Evolutionary conservation across 2,888 invertebrate genomes (phyloP).

Genomic region (Spodoptera exigua): DNA sequence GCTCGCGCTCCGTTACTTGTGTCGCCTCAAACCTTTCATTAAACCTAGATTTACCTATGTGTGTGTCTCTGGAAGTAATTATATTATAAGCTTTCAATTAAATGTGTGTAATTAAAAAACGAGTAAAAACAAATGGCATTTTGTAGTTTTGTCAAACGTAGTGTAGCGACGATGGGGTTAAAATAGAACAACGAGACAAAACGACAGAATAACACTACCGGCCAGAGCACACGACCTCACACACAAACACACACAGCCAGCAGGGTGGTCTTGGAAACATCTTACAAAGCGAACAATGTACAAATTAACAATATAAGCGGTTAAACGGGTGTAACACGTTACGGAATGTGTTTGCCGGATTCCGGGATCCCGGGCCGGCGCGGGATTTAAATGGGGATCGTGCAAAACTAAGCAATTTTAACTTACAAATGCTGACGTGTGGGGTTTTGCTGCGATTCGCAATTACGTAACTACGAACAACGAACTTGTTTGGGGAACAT

Average conservation of each 20-base stretch:
- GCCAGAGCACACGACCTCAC: too few species aligned
- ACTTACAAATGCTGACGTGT: conserved; percentile 31
- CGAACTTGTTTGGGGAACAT: conserved; percentile 14
- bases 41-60: neutral
- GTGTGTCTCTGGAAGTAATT: too few species aligned
- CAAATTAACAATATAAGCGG: conserved; percentile 52
- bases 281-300: conserved; percentile 44
- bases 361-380: conserved; percentile 14
- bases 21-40: neutral
- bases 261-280: conserved; percentile 32
- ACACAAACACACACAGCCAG: conserved; percentile 19
- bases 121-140: too few species aligned
- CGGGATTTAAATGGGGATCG: conserved; percentile 36
- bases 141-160: too few species aligned
- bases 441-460: conserved; percentile 15
- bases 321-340: conserved; percentile 38
- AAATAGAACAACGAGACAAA: too few species aligned
- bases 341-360: conserved; percentile 45
- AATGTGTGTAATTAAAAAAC: neutral
- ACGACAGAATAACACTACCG: too few species aligned
- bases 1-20: neutral
- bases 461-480: conserved; percentile 14
- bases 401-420: conserved; percentile 53
- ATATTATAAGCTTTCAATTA: neutral
- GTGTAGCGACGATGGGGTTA: too few species aligned